phyloP scores from a whole-genome alignment of 23 tunicate genomes.

The Aplidium turbinatum region DNA sequence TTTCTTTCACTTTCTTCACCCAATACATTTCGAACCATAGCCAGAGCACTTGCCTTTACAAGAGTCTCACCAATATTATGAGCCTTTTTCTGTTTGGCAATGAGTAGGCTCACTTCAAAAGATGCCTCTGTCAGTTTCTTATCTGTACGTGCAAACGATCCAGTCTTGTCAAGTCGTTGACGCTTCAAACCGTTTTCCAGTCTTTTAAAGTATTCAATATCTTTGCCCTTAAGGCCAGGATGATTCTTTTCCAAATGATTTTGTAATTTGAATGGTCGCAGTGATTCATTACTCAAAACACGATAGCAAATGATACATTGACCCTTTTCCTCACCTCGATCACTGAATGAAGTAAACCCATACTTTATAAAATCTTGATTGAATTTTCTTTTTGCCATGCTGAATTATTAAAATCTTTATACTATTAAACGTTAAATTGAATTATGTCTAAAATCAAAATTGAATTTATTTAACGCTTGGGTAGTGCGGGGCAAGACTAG shows the following conservation, averaged over 20 bases:
- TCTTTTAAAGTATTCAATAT: conserved; percentile 29
- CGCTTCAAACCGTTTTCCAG: conserved; percentile 44
- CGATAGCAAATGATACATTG: too few species aligned
- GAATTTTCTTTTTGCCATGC: conserved; percentile 22
- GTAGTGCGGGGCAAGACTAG: too few species aligned
- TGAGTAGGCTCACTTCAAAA: conserved; percentile 31
- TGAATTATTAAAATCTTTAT: conserved; percentile 21
- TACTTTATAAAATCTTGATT: conserved; percentile 20
- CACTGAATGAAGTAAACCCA: conserved; percentile 23
- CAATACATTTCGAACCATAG: conserved; percentile 26
- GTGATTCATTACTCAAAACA: too few species aligned
- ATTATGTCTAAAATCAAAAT: conserved; percentile 21
- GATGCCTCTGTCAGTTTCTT: conserved; percentile 34
- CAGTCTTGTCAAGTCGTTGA: conserved; percentile 54
- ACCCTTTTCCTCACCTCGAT: too few species aligned
- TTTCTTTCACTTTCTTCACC: conserved; percentile 35
- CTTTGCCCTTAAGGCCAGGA: conserved; percentile 3
- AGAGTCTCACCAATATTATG: conserved; percentile 32
- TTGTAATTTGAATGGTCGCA: neutral
- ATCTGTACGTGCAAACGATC: conserved; percentile 29
- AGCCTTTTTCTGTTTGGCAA: conserved; percentile 35
- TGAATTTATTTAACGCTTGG: too few species aligned
- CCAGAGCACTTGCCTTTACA: conserved; percentile 29
- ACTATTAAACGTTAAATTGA: conserved; percentile 22
- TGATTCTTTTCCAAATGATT: conserved; percentile 3